Evolutionary conservation across 2,797 vertebrate genomes (phyloP).

Genomic region (Protonibea diacanthus): DNA sequence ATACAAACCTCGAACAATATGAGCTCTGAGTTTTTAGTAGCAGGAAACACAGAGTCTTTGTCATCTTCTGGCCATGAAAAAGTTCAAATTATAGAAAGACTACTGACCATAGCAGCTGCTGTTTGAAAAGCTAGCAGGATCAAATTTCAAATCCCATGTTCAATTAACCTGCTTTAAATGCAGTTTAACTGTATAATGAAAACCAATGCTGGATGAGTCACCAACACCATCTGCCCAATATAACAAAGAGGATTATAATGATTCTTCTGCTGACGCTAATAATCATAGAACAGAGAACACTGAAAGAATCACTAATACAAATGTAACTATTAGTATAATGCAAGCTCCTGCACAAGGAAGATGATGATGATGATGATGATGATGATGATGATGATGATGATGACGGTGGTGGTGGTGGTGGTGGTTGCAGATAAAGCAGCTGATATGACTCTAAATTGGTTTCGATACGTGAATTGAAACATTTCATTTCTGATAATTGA

Average conservation of each 20-base stretch:
- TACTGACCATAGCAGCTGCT: background rate
- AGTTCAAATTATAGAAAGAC: background rate
- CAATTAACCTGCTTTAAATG: conserved; percentile 12
- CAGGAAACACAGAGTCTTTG: background rate
- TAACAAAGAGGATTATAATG: background rate
- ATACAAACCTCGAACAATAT: too few species aligned
- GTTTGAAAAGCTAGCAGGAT: background rate
- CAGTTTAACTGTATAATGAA: conserved; percentile 10
- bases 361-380: too few species aligned
- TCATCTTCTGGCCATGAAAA: background rate
- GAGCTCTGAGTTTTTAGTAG: too few species aligned
- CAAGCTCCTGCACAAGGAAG: too few species aligned
- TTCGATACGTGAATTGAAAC: conserved; percentile 41
- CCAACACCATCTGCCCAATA: conserved; percentile 12
- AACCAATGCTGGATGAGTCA: conserved; percentile 27
- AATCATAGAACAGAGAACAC: background rate
- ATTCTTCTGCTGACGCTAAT: background rate
- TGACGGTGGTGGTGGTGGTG: background rate
- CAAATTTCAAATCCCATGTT: conserved; percentile 17
- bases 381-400: background rate
- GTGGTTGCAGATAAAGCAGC: background rate
- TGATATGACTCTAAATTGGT: conserved; percentile 27
- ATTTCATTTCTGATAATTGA: conserved; percentile 62
- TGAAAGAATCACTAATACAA: background rate
- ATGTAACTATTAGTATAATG: too few species aligned